Evolutionary conservation across 2,797 vertebrate genomes (phyloP).

Genomic region (Adrianichthys oophorus): DNA sequence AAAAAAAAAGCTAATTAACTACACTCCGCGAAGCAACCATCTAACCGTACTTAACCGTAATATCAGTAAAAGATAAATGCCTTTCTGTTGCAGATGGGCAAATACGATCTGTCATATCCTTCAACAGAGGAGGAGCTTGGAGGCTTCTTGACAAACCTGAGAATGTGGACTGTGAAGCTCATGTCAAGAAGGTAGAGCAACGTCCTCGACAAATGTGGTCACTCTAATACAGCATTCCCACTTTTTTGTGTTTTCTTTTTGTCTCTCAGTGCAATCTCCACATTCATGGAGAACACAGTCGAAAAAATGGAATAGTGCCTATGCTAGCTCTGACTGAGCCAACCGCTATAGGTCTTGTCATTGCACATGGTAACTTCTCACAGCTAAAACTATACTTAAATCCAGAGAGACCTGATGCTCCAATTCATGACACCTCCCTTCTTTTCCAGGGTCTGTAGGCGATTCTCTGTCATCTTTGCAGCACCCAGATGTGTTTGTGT

Average conservation of each 20-base stretch:
- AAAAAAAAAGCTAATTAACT: too few relatives aligned
- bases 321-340: conserved; percentile 79
- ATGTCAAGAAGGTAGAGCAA: conserved; percentile 54
- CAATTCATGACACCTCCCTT: too few relatives aligned
- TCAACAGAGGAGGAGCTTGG: conserved; percentile 79
- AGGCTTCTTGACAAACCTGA: conserved; percentile 73
- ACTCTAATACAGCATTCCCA: not conserved
- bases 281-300: conserved; percentile 82
- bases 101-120: conserved; percentile 81
- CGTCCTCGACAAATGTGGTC: too few relatives aligned
- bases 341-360: conserved; percentile 74
- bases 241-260: too few relatives aligned
- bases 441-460: conserved; percentile 75
- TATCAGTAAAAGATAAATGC: not conserved
- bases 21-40: too few relatives aligned
- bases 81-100: conserved; percentile 69
- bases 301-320: conserved; percentile 71
- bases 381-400: too few relatives aligned
- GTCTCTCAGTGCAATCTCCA: conserved; percentile 76
- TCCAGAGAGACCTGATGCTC: not conserved
- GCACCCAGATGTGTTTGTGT: conserved; percentile 80
- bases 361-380: conserved; percentile 76
- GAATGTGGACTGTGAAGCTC: conserved; percentile 73
- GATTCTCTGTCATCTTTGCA: conserved; percentile 77
- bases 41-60: too few relatives aligned